Evolutionary conservation across 2,113 vertebrate genomes (phyloP).

Genomic region (Herpailurus yagouaroundi): DNA sequence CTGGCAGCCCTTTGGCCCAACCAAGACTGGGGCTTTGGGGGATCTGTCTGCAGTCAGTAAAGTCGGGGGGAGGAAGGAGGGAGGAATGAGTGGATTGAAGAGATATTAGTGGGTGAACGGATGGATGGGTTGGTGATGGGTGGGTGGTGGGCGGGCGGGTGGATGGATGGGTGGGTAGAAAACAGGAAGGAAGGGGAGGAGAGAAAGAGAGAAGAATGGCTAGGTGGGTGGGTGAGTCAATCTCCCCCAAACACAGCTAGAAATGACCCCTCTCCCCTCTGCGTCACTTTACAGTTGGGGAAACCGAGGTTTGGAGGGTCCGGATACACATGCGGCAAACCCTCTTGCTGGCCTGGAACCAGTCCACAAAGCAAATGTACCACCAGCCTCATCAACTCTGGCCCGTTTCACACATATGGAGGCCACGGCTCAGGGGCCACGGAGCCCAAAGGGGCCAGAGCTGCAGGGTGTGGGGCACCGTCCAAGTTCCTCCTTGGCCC

Average conservation of each 20-base stretch:
- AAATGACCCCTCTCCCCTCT: neutral
- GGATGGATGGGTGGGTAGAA: rapidly evolving
- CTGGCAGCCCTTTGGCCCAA: neutral
- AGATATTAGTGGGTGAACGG: neutral
- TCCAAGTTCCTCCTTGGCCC: neutral
- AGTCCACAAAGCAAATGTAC: neutral
- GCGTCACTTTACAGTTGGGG: neutral
- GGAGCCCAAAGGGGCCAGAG: neutral
- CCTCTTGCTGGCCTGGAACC: neutral
- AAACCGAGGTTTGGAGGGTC: neutral
- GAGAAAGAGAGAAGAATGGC: neutral
- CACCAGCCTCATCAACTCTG: rapidly evolving
- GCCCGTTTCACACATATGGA: neutral
- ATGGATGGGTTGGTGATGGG: neutral
- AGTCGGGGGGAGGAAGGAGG: no score
- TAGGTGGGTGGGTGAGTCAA: rapidly evolving
- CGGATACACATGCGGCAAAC: rapidly evolving
- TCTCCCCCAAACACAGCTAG: neutral
- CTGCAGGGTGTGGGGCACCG: neutral
- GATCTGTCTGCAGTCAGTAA: rapidly evolving
- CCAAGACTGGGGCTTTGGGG: neutral
- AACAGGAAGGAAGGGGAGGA: neutral
- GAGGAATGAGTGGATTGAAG: neutral
- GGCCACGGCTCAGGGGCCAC: neutral
- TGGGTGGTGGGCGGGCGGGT: neutral